Evolutionary conservation across 2,113 vertebrate genomes (phyloP).

Genomic region (Seriola rivoliana): DNA sequence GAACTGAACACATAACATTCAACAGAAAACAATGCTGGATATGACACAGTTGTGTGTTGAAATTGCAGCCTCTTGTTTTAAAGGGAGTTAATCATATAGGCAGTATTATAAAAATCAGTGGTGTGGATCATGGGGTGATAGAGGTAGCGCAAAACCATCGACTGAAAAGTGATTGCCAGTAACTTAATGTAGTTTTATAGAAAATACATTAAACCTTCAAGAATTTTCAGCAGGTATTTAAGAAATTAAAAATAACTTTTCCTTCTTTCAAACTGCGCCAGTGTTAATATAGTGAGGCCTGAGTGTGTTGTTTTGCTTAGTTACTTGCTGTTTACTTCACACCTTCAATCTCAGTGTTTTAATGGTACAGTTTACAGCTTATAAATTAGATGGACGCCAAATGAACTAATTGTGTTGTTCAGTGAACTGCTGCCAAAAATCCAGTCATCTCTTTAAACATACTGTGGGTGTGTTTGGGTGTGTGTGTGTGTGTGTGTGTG

Average conservation of each 20-base stretch:
- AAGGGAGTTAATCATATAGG: background rate
- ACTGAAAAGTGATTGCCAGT: background rate
- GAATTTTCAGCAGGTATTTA: background rate
- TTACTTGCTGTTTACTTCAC: conserved; percentile 4
- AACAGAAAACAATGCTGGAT: background rate
- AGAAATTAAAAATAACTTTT: background rate
- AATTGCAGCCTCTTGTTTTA: background rate
- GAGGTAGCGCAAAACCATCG: background rate
- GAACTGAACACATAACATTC: too few species aligned
- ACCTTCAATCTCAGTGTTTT: background rate
- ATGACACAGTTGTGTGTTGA: background rate
- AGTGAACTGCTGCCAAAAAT: conserved; percentile 27
- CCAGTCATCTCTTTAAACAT: background rate
- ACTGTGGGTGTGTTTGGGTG: background rate
- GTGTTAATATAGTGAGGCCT: background rate
- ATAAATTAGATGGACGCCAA: conserved; percentile 1
- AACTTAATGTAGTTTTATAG: too few species aligned
- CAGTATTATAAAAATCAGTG: background rate
- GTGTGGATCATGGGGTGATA: background rate
- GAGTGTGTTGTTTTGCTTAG: background rate
- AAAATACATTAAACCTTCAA: too few species aligned
- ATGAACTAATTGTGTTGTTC: conserved; percentile 28
- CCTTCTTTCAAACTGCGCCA: background rate
- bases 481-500: conserved; percentile 4
- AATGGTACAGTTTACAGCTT: background rate